Conservation (phyloP, 2,797 vertebrate species). For the Sparidentex hasta region DNA sequence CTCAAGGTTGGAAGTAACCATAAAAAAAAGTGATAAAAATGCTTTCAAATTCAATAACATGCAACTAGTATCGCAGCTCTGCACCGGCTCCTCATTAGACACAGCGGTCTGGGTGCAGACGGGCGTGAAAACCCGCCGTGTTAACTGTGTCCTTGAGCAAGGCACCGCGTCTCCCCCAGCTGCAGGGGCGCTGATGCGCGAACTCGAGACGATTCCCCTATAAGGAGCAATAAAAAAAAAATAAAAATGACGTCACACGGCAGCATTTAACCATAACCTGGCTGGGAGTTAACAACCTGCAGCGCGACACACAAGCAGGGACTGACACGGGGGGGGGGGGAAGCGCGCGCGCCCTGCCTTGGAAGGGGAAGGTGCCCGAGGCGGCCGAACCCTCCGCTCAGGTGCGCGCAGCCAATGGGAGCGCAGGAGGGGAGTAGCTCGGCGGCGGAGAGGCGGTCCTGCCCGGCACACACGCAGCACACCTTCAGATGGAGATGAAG, state of each 20-base stretch:
- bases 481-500: constrained; percentile 85
- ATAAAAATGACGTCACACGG: constrained; percentile 13
- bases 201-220: neutral
- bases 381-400: constrained; percentile 62
- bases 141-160: constrained; percentile 28
- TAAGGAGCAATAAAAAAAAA: neutral
- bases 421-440: constrained; percentile 65
- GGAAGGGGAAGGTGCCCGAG: neutral
- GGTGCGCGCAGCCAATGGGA: constrained; percentile 85
- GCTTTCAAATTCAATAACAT: neutral
- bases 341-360: neutral
- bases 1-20: no score
- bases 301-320: neutral
- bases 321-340: neutral
- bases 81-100: neutral
- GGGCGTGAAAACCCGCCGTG: neutral
- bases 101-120: neutral
- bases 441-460: constrained; percentile 73
- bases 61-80: neutral
- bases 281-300: neutral
- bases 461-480: constrained; percentile 69
- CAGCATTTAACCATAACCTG: neutral
- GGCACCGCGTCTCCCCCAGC: neutral
- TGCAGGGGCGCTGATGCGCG: constrained; percentile 1
- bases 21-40: no score